Conservation (phyloP, 2,113 vertebrate species). For the Solea solea region DNA sequence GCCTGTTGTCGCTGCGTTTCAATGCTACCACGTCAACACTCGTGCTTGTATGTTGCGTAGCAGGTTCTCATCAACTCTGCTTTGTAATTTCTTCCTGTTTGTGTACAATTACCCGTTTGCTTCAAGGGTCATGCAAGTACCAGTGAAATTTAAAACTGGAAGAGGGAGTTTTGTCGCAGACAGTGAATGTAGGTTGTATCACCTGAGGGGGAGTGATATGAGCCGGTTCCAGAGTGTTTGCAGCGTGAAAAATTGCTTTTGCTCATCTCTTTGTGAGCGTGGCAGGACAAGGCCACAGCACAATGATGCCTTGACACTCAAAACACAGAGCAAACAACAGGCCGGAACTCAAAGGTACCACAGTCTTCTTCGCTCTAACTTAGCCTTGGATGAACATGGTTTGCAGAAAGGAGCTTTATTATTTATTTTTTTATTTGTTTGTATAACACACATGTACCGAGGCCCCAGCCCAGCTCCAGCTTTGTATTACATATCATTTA, state of each 20-base stretch:
- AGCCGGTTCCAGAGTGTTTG: conserved; percentile 36
- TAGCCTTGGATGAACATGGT: conserved; percentile 60
- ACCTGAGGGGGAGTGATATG: conserved; percentile 30
- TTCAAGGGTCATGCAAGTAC: background rate
- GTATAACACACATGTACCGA: conserved; percentile 19
- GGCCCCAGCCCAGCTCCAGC: conserved; percentile 27
- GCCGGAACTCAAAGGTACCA: conserved; percentile 13
- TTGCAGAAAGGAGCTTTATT: conserved; percentile 23
- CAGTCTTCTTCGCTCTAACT: conserved; percentile 48
- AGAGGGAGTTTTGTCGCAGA: conserved; percentile 14
- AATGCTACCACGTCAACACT: no score
- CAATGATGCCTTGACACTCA: conserved; percentile 44
- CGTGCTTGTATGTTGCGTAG: no score
- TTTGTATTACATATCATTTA: conserved; percentile 37
- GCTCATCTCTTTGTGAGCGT: conserved; percentile 46
- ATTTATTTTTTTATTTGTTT: conserved; percentile 16
- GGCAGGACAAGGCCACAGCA: conserved; percentile 54
- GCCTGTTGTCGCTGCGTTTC: no score
- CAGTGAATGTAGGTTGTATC: conserved; percentile 18
- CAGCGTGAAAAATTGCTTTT: conserved; percentile 56
- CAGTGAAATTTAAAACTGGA: conserved; percentile 1
- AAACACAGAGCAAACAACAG: conserved; percentile 42
- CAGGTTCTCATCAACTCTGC: background rate
- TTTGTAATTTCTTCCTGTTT: background rate
- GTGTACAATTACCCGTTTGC: background rate